Base-by-base conservation (phyloP, 2,888 invertebrate species). In the Pediacus dermestoides region DNA sequence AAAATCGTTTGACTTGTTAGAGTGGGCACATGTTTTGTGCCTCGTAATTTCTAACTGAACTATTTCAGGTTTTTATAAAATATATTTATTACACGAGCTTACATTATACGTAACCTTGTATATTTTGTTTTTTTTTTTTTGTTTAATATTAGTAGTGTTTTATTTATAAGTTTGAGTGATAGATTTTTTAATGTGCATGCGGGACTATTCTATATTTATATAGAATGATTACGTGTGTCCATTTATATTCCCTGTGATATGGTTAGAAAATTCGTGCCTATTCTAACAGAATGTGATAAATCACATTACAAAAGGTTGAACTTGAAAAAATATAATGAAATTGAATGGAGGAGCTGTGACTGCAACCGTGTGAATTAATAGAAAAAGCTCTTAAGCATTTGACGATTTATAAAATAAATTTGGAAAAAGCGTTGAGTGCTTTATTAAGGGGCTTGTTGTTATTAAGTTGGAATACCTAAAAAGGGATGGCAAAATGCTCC, bases 401-500 rank as follows among this genome's bases (percentile, higher is more conserved):
- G 8, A 18, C 6, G 8, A 18, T 18, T 6, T 7, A 7, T 18
- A 6, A 18, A 18, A 18, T 7, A 18, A 18, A 18, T 8, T 18
- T 18, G 21, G 6, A 18, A 18, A 18, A 18, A n/a, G n/a, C n/a
- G n/a, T n/a, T n/a, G n/a, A n/a, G n/a, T n/a, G n/a, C n/a, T n/a
- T n/a, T n/a, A 6, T 39, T 37, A 22, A 34, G 26, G 21, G 41
- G 34, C 32, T 27, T 44, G 34, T 46, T 48, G 47, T 48, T 50
- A 50, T 52, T 51, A 37, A 54, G 41, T 53, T 52, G 48, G 42
- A 44, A 50, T 45, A 45, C 43, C 42, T 44, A 47, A 48, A 37
- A 60, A 63, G 63, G 63, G 64, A 63, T 64, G 64, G 63, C 63
- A 64, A 64, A 64, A 63, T 63, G 61, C 63, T 64, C 61, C 60